These are phyloP conservation scores for Caretta caretta DNA, from an alignment of 2,113 vertebrate genomes.

Conservation along the genomic window DNA sequence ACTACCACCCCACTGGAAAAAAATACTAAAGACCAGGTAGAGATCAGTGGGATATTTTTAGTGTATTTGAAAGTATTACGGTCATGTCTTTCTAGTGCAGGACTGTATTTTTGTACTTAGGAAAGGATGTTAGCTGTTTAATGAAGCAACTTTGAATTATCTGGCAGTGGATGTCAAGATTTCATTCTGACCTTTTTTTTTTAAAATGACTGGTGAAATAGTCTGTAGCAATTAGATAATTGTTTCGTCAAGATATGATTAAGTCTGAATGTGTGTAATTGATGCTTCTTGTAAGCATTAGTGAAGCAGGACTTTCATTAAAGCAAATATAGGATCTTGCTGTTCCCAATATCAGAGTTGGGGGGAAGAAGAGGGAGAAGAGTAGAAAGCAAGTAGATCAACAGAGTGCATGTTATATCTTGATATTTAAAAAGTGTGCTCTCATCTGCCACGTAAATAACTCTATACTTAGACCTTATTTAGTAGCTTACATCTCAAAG, in stretches of 20 bases:
- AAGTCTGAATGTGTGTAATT: conserved; percentile 27
- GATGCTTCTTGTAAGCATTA: conserved; percentile 43
- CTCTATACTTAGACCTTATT: accelerated
- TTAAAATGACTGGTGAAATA: neutral
- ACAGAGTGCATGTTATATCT: conserved; percentile 12
- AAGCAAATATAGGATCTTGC: neutral
- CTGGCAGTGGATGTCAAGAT: neutral
- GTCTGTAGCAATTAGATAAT: conserved; percentile 34
- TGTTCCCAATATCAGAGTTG: conserved; percentile 19
- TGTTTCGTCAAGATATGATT: conserved; percentile 52
- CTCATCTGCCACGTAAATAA: neutral
- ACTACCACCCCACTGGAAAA: neutral
- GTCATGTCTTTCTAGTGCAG: neutral
- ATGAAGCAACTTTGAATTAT: neutral
- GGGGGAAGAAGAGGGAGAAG: conserved; percentile 27
- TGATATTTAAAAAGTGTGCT: conserved; percentile 23
- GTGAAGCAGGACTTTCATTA: conserved; percentile 23
- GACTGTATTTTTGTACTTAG: neutral
- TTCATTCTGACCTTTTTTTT: neutral
- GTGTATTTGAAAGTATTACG: neutral
- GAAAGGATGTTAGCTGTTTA: neutral
- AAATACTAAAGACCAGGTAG: neutral
- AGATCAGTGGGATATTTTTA: neutral
- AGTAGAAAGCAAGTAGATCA: conserved; percentile 40
- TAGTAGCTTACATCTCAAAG: neutral